Evolutionary conservation across 2,113 vertebrate genomes (phyloP).

Genomic region (Grammomys surdaster): DNA sequence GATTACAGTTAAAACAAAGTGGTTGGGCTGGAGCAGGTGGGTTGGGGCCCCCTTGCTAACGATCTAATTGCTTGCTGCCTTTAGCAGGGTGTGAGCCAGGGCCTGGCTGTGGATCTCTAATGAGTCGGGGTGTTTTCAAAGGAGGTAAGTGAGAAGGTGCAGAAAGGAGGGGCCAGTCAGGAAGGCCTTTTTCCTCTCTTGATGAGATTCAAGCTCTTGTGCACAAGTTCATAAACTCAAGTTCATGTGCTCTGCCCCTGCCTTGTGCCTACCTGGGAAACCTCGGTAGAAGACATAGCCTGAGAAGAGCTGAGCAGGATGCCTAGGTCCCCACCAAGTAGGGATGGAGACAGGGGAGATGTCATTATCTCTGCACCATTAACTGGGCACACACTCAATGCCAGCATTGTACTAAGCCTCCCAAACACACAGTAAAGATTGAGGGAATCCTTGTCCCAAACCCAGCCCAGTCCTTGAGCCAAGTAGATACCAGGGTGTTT

Average conservation of each 20-base stretch:
- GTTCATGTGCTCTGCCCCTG: background rate
- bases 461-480: background rate
- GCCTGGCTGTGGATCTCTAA: constrained; percentile 63
- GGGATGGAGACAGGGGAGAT: background rate
- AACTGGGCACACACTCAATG: background rate
- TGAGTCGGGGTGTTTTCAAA: constrained; percentile 78
- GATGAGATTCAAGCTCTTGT: constrained; percentile 57
- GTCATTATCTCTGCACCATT: background rate
- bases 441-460: background rate
- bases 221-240: background rate
- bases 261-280: background rate
- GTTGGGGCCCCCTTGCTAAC: constrained; percentile 45
- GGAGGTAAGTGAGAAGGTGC: constrained; percentile 64
- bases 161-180: constrained; percentile 33
- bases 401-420: background rate
- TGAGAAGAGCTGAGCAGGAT: background rate
- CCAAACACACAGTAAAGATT: background rate
- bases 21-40: constrained; percentile 57
- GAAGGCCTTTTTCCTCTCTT: constrained; percentile 76
- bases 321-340: background rate
- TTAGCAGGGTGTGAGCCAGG: background rate
- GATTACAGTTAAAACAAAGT: constrained; percentile 43
- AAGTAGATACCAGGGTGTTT: background rate
- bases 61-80: constrained; percentile 77
- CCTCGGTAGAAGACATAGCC: background rate